Conservation (phyloP, 37 sponge, comb jelly and placozoan species). For the Petrosia ficiformis region DNA sequence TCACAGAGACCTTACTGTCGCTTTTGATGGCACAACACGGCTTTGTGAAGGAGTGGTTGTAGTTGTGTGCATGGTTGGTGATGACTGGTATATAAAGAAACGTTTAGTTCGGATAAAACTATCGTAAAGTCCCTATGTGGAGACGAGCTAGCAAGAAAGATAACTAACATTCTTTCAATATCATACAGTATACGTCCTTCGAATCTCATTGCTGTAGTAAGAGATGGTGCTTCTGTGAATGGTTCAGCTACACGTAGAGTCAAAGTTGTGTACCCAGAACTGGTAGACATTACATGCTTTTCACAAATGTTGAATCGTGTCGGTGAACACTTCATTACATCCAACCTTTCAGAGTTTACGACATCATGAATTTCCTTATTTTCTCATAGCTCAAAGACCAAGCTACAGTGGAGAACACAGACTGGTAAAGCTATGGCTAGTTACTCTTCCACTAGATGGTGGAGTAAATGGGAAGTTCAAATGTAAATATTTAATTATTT, state of each 20-base stretch:
- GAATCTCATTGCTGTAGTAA: neutral
- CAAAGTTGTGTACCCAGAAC: constrained; percentile 34
- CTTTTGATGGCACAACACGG: neutral
- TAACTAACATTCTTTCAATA: neutral
- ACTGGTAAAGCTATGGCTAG: constrained; percentile 31
- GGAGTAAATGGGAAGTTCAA: constrained; percentile 57
- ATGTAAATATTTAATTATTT: constrained; percentile 23
- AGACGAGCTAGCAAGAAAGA: constrained; percentile 1
- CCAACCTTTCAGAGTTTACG: constrained; percentile 28
- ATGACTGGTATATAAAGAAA: neutral
- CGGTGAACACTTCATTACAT: constrained; percentile 23
- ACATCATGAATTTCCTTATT: constrained; percentile 30
- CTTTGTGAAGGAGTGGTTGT: neutral
- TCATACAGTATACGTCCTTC: neutral
- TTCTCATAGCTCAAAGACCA: constrained; percentile 44
- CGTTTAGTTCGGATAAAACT: neutral
- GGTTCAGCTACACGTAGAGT: constrained; percentile 16
- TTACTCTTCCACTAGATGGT: constrained; percentile 47
- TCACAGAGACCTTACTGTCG: neutral
- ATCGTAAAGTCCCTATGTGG: neutral
- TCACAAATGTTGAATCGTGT: constrained; percentile 57
- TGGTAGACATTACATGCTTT: constrained; percentile 45
- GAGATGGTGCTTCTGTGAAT: neutral
- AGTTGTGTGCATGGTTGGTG: neutral
- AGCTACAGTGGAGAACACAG: constrained; percentile 27